Evolutionary conservation across 2,888 invertebrate species (phyloP), one percentile per base, ranked within the genome.

Genomic region (Drosophila nigritarsus): DNA sequence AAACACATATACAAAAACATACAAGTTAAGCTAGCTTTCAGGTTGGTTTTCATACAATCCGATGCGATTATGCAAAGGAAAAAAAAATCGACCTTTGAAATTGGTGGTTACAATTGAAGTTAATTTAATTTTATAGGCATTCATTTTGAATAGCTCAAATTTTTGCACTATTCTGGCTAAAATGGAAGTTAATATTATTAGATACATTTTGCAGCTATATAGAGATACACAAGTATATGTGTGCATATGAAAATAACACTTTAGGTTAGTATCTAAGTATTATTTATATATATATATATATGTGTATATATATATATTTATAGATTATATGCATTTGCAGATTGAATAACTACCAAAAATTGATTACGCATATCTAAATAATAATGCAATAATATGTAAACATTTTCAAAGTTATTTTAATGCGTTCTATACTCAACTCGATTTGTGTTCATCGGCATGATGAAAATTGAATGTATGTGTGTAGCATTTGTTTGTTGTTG

Each of bases 201-300:
- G 54, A 53, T 73, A 73, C 65, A 59, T 48, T 58, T 70, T 60
- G 49, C 38, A 51, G 30, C 53, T 69, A 42, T 24, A 24, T 53
- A 30, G 29, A 30, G 34, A 45, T 67, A 51, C 38, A 48, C 20
- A n/a, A 30, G 38, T 40, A 20, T 55, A 27, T 70, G 32, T 45
- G 24, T 45, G 45, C 24, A 45, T 67, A 54, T 73, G 65, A 49
- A 78, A 69, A 67, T 61, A 68, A 69, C 65, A 67, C 32, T 63
- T 58, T 71, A 53, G 54, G 20, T 63, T 59, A 55, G 60, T 63
- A 56, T 58, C 48, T 53, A 49, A 48, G 42, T 65, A 74, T 77
- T 38, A 62, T 65, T 65, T 62, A 24, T 27, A 53, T 53, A 24
- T 49, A 49, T 49, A 7, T 42, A 42, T n/a, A n/a, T n/a, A n/a